Conservation (phyloP, 2,113 vertebrate species). For the Collichthys lucidus region DNA sequence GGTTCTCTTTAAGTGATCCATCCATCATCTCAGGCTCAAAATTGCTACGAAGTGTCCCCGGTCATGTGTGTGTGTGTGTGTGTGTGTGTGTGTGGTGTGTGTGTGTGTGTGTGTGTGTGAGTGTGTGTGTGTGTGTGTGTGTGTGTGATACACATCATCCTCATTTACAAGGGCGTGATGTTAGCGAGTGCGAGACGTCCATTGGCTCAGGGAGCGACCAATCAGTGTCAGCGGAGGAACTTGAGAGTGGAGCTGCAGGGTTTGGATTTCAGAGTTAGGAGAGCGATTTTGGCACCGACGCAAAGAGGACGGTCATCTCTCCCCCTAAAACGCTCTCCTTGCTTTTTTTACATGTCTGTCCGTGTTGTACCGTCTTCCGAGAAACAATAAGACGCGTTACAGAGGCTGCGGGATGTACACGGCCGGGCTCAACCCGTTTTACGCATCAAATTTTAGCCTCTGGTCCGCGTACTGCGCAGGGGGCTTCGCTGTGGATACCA, state of each 20-base stretch:
- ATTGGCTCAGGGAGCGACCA: slow-evolving; percentile 82
- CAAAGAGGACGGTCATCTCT: slow-evolving; percentile 62
- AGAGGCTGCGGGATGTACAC: slow-evolving; percentile 90
- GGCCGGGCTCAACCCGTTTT: slow-evolving; percentile 94
- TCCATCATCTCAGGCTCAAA: slow-evolving; percentile 75
- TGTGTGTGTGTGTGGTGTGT: too few relatives aligned
- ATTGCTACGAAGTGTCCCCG: slow-evolving; percentile 44
- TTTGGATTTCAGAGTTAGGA: slow-evolving; percentile 80
- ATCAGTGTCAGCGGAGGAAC: slow-evolving; percentile 79
- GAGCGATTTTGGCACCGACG: slow-evolving; percentile 74
- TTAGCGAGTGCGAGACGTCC: slow-evolving; percentile 43
- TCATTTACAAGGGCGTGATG: slow-evolving; percentile 72
- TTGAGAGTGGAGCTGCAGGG: slow-evolving; percentile 75
- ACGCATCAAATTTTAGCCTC: slow-evolving; percentile 95
- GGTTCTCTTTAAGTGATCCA: slow-evolving; percentile 72
- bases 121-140: slow-evolving; percentile 34
- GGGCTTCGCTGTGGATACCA: slow-evolving; percentile 91
- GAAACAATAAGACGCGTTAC: slow-evolving; percentile 38
- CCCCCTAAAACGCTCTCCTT: slow-evolving; percentile 30
- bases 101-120: too few relatives aligned
- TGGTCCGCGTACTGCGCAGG: slow-evolving; percentile 95
- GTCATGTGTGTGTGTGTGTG: slow-evolving; percentile 31
- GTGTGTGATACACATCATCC: slow-evolving; percentile 42
- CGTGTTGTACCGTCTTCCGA: slow-evolving; percentile 30
- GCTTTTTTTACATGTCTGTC: slow-evolving; percentile 53